Evolutionary conservation across 2,113 vertebrate genomes (phyloP), one percentile per base, ranked within the genome.

Genomic region (Pygoscelis adeliae): DNA sequence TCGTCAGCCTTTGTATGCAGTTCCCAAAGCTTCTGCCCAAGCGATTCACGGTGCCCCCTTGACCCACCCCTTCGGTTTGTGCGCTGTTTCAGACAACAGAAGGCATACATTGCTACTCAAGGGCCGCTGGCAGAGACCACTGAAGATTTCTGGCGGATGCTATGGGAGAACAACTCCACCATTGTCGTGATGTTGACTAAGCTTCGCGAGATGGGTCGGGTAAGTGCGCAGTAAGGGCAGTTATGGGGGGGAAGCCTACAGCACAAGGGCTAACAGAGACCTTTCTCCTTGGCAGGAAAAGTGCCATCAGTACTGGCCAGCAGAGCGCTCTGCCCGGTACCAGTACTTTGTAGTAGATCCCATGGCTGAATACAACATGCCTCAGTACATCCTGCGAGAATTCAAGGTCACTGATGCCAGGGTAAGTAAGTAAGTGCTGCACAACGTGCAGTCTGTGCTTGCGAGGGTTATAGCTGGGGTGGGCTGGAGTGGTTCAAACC

Each of bases 281-380:
- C 29, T 15, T 5, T 5, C 21, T 34, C 47, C 58, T 16, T 9
- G 1, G 23, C 98, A 99, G 99, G 99, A 99, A 76, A 99, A 99
- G 90, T 99, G 99, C 96, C 99, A 99, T 49, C 99, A 99, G 96
- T 99, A 99, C 97, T 99, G 99, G 99, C 99, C 99, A 0, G 99
- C 99, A 0, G 99, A 99, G 97, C 99, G 99, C 63, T 99, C 99
- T 0, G 99, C 99, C 47, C 98, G 99, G 50, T 99, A 99, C 97
- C 99, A 99, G 98, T 99, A 99, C 98, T 99, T 99, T 2, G 99
- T 99, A 18, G 99, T 99, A 84, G 99, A 99, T 70, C 99, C 99
- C 19, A 99, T 99, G 99, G 99, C 99, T 0, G 99, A 99, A 66
- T 99, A 99, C 98, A 99, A 99, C 98, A 99, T 99, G 99, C 99